Percentiles rank a stretch among this genome's conserved stretches.
Conservation (phyloP, 1,140 invertebrate species). For the Triops cancriformis region DNA sequence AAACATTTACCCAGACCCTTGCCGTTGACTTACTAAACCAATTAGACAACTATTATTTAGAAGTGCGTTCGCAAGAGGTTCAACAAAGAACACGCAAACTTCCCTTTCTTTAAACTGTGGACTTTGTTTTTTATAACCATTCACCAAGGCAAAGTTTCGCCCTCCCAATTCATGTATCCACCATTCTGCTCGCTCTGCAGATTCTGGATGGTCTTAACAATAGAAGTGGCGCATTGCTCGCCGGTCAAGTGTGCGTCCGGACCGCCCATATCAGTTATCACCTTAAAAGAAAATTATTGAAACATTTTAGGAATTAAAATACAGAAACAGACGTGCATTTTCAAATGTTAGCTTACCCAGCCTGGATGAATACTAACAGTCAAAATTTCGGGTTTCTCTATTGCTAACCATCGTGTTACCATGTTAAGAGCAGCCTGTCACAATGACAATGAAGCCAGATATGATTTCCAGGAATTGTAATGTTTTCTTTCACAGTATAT, state of each 20-base stretch:
- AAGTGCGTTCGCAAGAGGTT: too few relatives aligned
- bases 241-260: conserved; percentile 61
- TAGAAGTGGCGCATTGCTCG: conserved; percentile 51
- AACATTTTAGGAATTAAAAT: background rate
- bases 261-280: conserved; percentile 24
- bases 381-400: conserved; percentile 62
- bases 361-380: conserved; percentile 68
- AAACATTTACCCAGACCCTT: too few relatives aligned
- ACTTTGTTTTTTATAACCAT: background rate
- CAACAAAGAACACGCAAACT: too few relatives aligned
- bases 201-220: conserved; percentile 54
- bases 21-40: too few relatives aligned
- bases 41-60: too few relatives aligned
- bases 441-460: background rate
- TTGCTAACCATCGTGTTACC: conserved; percentile 71
- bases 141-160: conserved; percentile 64
- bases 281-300: background rate
- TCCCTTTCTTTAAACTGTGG: too few relatives aligned
- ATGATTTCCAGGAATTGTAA: background rate
- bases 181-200: conserved; percentile 59
- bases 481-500: too few relatives aligned
- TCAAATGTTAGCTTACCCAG: conserved; percentile 20
- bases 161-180: conserved; percentile 65
- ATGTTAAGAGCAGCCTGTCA: conserved; percentile 71
- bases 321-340: background rate